Percentiles rank a stretch among this genome's conserved stretches.
These are phyloP conservation scores for Anadara kagoshimensis DNA, from an alignment of 1,140 invertebrate species.

Conservation along the genomic window DNA sequence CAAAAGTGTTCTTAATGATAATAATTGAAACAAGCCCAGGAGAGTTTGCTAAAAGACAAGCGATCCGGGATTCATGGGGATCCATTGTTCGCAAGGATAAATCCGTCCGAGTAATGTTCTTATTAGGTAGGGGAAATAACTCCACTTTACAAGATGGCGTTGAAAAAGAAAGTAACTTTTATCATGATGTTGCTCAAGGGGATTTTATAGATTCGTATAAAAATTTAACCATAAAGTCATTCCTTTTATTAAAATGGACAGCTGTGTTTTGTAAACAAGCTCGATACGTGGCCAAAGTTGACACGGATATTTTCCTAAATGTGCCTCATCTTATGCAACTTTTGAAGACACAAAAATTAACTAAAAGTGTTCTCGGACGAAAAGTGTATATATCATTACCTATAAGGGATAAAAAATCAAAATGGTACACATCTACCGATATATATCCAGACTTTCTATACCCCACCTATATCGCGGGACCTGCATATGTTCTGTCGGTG, in stretches of 20 bases:
- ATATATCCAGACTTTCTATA: conserved; percentile 4
- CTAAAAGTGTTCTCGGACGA: not conserved
- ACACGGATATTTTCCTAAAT: conserved; percentile 89
- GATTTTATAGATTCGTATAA: conserved; percentile 76
- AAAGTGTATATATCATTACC: not conserved
- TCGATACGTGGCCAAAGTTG: conserved; percentile 87
- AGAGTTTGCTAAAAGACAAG: conserved; percentile 14
- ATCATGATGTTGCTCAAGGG: conserved; percentile 86
- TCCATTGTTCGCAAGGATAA: conserved; percentile 10
- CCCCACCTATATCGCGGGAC: conserved; percentile 22
- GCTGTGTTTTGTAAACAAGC: conserved; percentile 78
- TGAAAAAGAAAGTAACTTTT: conserved; percentile 77
- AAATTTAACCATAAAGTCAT: conserved; percentile 88
- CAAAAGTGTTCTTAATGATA: no score
- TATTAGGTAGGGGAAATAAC: conserved; percentile 79
- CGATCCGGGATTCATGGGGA: conserved; percentile 34
- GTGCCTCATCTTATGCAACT: conserved; percentile 72
- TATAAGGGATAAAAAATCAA: conserved; percentile 36
- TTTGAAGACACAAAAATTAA: not conserved
- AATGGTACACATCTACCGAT: conserved; percentile 60
- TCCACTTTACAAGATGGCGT: conserved; percentile 73
- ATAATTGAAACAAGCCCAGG: not conserved
- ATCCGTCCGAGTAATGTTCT: conserved; percentile 73
- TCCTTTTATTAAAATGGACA: conserved; percentile 89
- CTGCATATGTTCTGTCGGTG: conserved; percentile 14